Conservation (phyloP, 2,113 vertebrate species). For the Phrynosoma platyrhinos region DNA sequence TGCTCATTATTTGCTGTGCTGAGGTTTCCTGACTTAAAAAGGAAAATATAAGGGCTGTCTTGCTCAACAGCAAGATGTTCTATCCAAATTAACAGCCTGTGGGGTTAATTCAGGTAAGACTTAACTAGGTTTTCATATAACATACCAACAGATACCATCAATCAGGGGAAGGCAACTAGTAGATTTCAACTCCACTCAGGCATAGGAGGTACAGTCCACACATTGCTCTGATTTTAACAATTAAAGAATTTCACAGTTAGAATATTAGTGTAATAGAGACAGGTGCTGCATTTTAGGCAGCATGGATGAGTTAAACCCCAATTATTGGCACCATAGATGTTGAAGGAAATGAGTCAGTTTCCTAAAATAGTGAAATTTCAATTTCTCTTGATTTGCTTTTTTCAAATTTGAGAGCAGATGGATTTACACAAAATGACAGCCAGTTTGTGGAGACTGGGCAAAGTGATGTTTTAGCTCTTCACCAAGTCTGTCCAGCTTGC, state of each 20-base stretch:
- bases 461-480: background rate
- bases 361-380: background rate
- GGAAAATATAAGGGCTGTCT: background rate
- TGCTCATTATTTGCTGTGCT: background rate
- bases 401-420: background rate
- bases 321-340: background rate
- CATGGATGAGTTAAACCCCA: background rate
- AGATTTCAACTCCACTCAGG: background rate
- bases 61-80: background rate
- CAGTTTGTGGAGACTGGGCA: background rate
- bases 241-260: background rate
- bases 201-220: background rate
- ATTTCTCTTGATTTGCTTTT: background rate
- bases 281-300: background rate
- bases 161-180: too few species aligned
- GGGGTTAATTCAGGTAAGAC: background rate
- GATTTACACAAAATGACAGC: background rate
- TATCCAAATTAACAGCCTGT: background rate
- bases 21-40: background rate
- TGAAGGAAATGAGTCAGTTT: background rate
- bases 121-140: background rate
- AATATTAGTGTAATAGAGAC: background rate
- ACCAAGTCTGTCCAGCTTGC: background rate
- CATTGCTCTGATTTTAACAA: too few species aligned
- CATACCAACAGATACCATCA: background rate